Evolutionary conservation across 2,113 vertebrate species (phyloP).

Genomic region (Mormyrus iriodes): DNA sequence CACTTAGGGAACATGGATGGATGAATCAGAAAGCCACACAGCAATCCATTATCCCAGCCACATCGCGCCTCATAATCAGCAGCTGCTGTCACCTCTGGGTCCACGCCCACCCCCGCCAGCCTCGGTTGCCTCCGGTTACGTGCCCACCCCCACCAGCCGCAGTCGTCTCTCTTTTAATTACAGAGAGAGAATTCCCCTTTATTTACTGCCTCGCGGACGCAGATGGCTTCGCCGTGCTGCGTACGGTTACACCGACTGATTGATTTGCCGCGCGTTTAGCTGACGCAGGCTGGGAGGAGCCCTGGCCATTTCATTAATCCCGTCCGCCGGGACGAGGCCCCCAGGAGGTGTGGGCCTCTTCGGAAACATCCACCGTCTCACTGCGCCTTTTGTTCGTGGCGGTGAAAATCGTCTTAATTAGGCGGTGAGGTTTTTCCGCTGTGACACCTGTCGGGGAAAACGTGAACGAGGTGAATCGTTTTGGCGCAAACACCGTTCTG

Average conservation of each 20-base stretch:
- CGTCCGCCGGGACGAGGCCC: neutral
- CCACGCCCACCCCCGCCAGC: neutral
- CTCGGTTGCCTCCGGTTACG: neutral
- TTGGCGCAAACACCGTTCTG: neutral
- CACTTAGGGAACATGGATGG: neutral
- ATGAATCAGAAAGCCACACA: neutral
- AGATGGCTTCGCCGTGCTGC: neutral
- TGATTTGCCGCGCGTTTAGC: neutral
- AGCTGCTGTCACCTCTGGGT: neutral
- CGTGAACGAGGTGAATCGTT: neutral
- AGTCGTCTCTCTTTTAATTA: neutral
- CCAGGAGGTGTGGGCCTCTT: neutral
- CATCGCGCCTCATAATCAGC: neutral
- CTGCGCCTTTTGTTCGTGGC: neutral
- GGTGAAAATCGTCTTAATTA: neutral
- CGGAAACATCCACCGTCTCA: neutral
- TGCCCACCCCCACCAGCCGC: neutral
- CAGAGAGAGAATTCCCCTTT: neutral
- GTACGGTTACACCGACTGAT: neutral
- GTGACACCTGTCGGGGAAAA: neutral
- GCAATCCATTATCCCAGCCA: neutral
- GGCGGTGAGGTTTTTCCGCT: neutral
- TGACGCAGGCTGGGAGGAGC: neutral
- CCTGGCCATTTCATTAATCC: slow-evolving; percentile 8
- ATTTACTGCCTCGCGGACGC: neutral